Evolutionary conservation across 1,140 invertebrate species (phyloP), one percentile per base, ranked within the genome.

Genomic region (Samia ricini): DNA sequence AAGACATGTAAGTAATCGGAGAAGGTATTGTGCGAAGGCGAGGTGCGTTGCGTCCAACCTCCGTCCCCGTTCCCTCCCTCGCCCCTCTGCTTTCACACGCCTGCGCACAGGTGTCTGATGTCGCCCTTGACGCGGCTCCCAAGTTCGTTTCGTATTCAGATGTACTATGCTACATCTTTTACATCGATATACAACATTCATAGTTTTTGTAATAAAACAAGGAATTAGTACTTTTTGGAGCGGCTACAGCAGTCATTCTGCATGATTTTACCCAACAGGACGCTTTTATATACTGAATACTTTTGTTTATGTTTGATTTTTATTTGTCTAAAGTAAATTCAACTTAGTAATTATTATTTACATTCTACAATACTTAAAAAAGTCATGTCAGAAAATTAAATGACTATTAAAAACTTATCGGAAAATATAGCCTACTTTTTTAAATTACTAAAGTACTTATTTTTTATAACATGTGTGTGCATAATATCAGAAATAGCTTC

Each of bases 1-100:
- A 84, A 85, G 81, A 87, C 76, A 79, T 76, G 83, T 72, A 79
- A 68, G 85, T 88, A 90, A 90, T 68, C 83, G 77, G 85, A 90
- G 83, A 80, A 77, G 76, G 76, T 76, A 90, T 90, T 90, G 84
- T 89, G 77, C 75, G 66, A 78, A 78, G 68, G 77, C 87, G 80
- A 78, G 65, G 79, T 79, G 87, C 85, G 84, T 85, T 85, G 83
- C 86, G 77, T 67, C 76, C 71, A 72, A 66, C 61, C 42, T 55
- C 61, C 60, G 20, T 61, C 29, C 57, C 63, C 59, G 66, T 60
- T 55, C 48, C 68, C 26, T 59, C 49, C 56, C 59, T 36, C 54
- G 59, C 61, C 68, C 64, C 71, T 63, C 49, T 74, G 76, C 85
- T 87, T 85, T 88, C 85, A 87, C 85, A 87, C 81, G 84, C 83